Evolutionary conservation across 2,113 vertebrate species (phyloP).

Genomic region (Lepidiolamprologus cunningtoni): DNA sequence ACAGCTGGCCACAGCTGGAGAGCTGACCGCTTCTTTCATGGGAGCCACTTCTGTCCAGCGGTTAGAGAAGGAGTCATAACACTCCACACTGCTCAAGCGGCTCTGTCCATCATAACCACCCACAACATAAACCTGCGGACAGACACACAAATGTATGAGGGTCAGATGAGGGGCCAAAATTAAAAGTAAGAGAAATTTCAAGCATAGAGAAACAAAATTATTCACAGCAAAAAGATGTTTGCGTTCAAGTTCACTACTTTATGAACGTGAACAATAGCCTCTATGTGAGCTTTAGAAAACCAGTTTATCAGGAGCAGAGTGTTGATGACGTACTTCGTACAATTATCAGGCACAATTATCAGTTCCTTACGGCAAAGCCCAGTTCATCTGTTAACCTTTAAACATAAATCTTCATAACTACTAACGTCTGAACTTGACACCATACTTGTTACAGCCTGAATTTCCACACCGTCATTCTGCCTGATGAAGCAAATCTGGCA

Average conservation of each 20-base stretch:
- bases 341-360: not conserved
- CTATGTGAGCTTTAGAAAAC: constrained; percentile 11
- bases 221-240: not conserved
- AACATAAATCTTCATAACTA: not conserved
- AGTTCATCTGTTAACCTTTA: not conserved
- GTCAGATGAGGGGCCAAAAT: not conserved
- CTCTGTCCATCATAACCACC: constrained; percentile 95
- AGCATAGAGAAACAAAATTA: not conserved
- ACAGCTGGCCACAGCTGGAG: constrained; percentile 90
- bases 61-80: constrained; percentile 96
- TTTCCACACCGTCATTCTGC: not conserved
- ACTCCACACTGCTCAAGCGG: constrained; percentile 93
- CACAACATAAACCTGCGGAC: constrained; percentile 86
- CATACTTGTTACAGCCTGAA: not conserved
- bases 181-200: not conserved
- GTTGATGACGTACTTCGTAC: not conserved
- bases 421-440: not conserved
- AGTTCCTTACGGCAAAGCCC: not conserved
- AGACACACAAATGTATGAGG: not conserved
- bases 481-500: not conserved
- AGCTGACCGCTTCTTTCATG: constrained; percentile 94
- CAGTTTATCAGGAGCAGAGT: constrained; percentile 8
- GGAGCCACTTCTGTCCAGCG: constrained; percentile 96
- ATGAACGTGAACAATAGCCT: not conserved
- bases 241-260: not conserved